Base-by-base conservation (phyloP, 1,140 invertebrate genomes). In the Bombus confusus region DNA sequence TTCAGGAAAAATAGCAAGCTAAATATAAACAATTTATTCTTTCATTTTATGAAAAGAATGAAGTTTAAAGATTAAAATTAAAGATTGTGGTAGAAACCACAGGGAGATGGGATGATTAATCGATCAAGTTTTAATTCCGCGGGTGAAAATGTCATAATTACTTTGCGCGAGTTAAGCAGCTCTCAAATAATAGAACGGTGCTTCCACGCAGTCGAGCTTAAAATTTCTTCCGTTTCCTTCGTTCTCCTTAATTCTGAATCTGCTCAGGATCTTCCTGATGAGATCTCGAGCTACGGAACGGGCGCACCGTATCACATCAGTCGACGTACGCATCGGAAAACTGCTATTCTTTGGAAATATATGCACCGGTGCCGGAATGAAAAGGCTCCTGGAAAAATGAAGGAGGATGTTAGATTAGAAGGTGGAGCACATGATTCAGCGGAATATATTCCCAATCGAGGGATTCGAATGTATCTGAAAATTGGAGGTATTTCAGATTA, bases 181-280 rank as follows among this genome's bases (percentile, higher is more conserved):
- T 69, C 41, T 69, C 62, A 47, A 80, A 47, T 80, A 80, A 68
- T 68, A 37, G 64, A 52, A 34, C 31, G 31, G 31, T 68, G 31
- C 62, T 34, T 62, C 37, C 28, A 68, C 77, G n/a, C 25, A 41
- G 39, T 39, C 52, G 31, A 75, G 71, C 41, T 47, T 34, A 37
- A 74, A 74, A 74, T 75, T 75, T 62, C 41, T 73, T 64, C 57
- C 80, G 64, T 75, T 82, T 66, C 71, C 71, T 37, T n/a, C 52
- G 31, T 28, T 31, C 39, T 62, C 12, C 12, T 62, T 59, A 34
- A 74, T 62, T 34, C 39, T 10, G 71, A 64, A 74, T 78, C 57
- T 78, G 25, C 25, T 39, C 28, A 6, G 12, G 43, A 74, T 41
- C 39, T n/a, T 62, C 57, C 31, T 47, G 69, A 82, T 82, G 31